phyloP scores from a whole-genome alignment of 2,797 vertebrate species.

The Sarcoramphus papa region DNA sequence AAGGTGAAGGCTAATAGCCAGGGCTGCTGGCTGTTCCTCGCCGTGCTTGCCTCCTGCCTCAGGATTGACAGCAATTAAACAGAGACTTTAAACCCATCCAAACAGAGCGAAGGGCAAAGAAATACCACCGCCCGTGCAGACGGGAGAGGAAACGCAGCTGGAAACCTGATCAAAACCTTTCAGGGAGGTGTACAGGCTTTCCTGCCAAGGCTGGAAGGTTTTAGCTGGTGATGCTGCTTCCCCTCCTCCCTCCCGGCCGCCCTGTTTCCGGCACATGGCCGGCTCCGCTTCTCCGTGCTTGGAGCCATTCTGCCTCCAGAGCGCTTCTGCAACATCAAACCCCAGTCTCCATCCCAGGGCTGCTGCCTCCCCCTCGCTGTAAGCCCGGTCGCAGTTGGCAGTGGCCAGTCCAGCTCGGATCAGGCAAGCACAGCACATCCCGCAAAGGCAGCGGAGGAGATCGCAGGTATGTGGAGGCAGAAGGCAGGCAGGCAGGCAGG shows the following conservation, averaged over 20 bases:
- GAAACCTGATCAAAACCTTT: neutral
- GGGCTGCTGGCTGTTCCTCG: neutral
- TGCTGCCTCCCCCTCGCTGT: neutral
- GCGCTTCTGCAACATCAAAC: neutral
- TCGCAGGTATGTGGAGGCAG: neutral
- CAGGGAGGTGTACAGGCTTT: neutral
- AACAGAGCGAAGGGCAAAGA: neutral
- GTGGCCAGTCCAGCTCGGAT: neutral
- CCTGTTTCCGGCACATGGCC: neutral
- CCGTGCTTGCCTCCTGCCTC: neutral
- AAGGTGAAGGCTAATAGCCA: neutral
- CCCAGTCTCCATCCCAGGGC: neutral
- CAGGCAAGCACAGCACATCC: neutral
- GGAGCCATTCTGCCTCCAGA: neutral
- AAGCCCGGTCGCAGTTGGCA: accelerated
- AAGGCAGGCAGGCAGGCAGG: neutral
- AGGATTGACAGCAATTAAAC: neutral
- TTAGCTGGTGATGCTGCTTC: neutral
- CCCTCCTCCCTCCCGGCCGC: neutral
- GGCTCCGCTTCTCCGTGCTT: neutral
- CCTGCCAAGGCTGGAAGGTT: neutral
- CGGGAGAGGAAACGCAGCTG: neutral
- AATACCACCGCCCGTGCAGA: accelerated
- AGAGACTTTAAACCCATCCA: neutral
- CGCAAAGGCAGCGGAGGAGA: neutral